Evolutionary conservation across 30 jellyfish, hydroid and myxozoan species (phyloP).

Genomic region (Chrysaora quinquecirrha): DNA sequence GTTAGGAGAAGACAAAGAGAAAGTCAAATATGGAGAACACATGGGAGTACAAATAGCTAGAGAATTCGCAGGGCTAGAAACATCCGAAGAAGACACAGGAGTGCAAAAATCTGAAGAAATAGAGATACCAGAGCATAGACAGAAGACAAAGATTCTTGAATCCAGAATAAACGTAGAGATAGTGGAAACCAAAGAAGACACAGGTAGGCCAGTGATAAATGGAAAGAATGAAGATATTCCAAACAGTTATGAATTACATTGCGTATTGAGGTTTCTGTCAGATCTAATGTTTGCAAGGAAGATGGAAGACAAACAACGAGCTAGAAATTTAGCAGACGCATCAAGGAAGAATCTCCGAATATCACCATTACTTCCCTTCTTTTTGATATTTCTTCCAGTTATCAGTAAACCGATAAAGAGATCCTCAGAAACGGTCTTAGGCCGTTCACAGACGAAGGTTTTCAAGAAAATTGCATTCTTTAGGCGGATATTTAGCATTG

Average conservation of each 20-base stretch:
- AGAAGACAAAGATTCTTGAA: too few species aligned
- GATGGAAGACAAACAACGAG: slow-evolving; percentile 7
- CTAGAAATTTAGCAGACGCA: not conserved
- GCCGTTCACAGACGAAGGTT: not conserved
- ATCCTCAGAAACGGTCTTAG: not conserved
- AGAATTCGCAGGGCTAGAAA: too few species aligned
- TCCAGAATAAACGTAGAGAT: too few species aligned
- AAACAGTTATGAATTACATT: not conserved
- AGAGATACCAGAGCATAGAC: too few species aligned
- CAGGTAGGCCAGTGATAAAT: too few species aligned
- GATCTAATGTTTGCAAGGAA: slow-evolving; percentile 35
- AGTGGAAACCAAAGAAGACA: too few species aligned
- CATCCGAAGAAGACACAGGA: too few species aligned
- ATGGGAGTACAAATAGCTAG: too few species aligned
- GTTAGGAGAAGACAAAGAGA: too few species aligned
- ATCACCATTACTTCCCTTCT: not conserved
- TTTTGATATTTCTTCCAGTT: not conserved
- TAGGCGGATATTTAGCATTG: not conserved
- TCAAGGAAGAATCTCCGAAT: not conserved
- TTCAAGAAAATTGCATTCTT: not conserved
- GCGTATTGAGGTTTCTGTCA: slow-evolving; percentile 19
- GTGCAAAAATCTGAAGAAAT: too few species aligned
- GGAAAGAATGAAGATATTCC: too few species aligned
- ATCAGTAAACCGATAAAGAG: not conserved
- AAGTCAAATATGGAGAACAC: too few species aligned